Conservation (phyloP, 1,140 invertebrate species). For the Polypedilum vanderplanki region DNA sequence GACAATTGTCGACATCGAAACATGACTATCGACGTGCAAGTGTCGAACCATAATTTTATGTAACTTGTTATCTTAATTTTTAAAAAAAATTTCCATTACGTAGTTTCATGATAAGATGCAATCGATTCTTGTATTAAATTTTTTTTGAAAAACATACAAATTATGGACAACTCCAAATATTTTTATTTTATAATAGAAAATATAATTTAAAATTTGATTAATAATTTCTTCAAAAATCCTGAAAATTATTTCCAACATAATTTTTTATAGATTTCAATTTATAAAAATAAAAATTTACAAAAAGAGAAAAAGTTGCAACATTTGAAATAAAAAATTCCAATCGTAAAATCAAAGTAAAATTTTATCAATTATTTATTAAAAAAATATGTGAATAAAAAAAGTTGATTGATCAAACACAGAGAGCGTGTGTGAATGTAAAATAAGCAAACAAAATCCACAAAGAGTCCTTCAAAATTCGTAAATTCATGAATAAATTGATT, state of each 20-base stretch:
- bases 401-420: background rate
- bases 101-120: too few relatives aligned
- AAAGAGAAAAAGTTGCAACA: background rate
- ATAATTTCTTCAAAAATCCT: too few relatives aligned
- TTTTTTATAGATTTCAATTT: background rate
- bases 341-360: background rate
- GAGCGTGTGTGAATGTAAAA: background rate
- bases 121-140: too few relatives aligned
- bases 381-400: background rate
- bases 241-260: background rate
- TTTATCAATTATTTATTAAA: background rate
- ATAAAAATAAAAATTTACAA: background rate
- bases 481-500: background rate
- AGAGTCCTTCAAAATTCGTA: conserved; percentile 8
- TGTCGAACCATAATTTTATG: too few relatives aligned
- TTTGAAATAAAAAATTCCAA: too few relatives aligned
- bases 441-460: background rate
- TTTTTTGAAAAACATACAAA: too few relatives aligned
- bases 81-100: too few relatives aligned
- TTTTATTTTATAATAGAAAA: too few relatives aligned
- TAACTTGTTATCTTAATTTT: too few relatives aligned
- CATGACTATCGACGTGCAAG: too few relatives aligned
- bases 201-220: background rate
- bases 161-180: too few relatives aligned
- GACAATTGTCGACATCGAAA: too few relatives aligned